Evolutionary conservation across 2,113 vertebrate species (phyloP).

Genomic region (Mola mola): DNA sequence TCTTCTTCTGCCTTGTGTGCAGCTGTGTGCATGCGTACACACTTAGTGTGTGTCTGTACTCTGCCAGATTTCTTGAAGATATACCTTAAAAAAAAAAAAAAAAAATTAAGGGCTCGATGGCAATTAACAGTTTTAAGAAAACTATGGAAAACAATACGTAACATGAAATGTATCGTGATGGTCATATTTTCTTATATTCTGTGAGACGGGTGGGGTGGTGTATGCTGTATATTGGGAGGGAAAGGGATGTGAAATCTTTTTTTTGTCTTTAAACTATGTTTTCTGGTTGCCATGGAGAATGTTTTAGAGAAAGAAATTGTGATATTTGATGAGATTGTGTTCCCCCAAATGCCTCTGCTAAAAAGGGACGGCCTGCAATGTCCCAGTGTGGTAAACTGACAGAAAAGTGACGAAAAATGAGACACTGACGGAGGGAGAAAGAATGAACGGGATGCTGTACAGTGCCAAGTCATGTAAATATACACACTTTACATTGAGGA

Average conservation of each 20-base stretch:
- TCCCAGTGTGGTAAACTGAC: constrained; percentile 70
- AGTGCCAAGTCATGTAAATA: constrained; percentile 87
- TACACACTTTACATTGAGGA: constrained; percentile 81
- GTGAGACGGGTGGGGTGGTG: constrained; percentile 61
- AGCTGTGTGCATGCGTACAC: constrained; percentile 61
- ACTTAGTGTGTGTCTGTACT: constrained; percentile 67
- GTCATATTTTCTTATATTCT: constrained; percentile 82
- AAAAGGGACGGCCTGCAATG: constrained; percentile 66
- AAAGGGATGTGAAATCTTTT: constrained; percentile 40
- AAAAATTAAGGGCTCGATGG: constrained; percentile 81
- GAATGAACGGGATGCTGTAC: constrained; percentile 75
- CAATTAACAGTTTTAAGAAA: constrained; percentile 81
- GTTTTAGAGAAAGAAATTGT: constrained; percentile 73
- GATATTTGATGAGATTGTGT: constrained; percentile 74
- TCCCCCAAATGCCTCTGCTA: constrained; percentile 58
- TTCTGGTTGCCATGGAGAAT: constrained; percentile 80
- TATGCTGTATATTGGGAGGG: constrained; percentile 69
- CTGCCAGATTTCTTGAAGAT: constrained; percentile 77
- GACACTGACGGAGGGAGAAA: constrained; percentile 50
- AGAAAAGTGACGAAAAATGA: constrained; percentile 44
- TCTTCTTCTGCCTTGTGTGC: constrained; percentile 73
- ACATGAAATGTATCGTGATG: constrained; percentile 79
- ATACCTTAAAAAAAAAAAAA: constrained; percentile 64
- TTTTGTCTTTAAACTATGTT: constrained; percentile 65
- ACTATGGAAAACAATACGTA: constrained; percentile 76